These are phyloP conservation scores for Pipistrellus pipistrellus DNA, from an alignment of 2,797 vertebrate genomes.

Conservation along the genomic window DNA sequence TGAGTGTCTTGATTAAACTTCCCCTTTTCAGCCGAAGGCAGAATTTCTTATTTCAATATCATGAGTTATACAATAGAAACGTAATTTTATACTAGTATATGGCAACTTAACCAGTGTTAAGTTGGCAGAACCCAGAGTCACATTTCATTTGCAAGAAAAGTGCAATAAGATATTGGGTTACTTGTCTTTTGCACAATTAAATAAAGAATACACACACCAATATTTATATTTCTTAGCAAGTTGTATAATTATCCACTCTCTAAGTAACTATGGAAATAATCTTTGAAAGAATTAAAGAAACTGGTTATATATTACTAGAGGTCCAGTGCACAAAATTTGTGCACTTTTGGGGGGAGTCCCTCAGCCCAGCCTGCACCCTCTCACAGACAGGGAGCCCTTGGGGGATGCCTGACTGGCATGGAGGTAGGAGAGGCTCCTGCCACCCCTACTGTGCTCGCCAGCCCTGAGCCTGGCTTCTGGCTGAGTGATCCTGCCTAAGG, in stretches of 20 bases:
- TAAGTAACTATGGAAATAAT: neutral
- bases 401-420: too few relatives aligned
- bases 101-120: neutral
- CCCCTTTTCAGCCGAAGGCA: neutral
- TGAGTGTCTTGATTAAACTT: neutral
- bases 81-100: neutral
- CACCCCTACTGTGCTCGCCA: too few relatives aligned
- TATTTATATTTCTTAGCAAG: conserved; percentile 42
- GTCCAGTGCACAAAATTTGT: too few relatives aligned
- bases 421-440: too few relatives aligned
- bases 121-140: too few relatives aligned
- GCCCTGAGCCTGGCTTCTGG: too few relatives aligned
- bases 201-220: neutral
- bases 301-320: neutral
- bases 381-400: too few relatives aligned
- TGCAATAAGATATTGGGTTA: neutral
- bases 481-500: too few relatives aligned
- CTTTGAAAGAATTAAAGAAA: conserved; percentile 37
- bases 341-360: fast-evolving
- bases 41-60: neutral
- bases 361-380: too few relatives aligned
- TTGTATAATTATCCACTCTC: neutral
- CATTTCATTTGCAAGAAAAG: too few relatives aligned
- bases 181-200: neutral
- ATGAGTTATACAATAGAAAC: conserved; percentile 5